A percentile compares a stretch with the other conserved stretches of the same genome.
Evolutionary conservation across 2,797 vertebrate species (phyloP).

Genomic region (Buceros bicornis): DNA sequence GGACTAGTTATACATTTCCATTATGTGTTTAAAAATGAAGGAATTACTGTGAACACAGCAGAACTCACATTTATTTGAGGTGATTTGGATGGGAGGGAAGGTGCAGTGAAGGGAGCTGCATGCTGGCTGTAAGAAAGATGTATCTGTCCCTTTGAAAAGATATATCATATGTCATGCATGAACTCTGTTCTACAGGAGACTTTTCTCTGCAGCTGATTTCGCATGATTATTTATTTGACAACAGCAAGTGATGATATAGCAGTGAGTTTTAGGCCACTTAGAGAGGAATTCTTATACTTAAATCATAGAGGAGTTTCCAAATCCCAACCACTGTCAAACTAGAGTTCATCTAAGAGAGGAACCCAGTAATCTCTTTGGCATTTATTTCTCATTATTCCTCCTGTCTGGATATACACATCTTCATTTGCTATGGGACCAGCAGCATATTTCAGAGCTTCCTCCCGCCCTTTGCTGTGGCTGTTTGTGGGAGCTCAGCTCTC

Average conservation of each 20-base stretch:
- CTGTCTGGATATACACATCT: conserved; percentile 6
- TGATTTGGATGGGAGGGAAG: conserved; percentile 78
- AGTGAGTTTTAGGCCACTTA: conserved; percentile 72
- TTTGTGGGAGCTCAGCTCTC: neutral
- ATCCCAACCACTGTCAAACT: conserved; percentile 34
- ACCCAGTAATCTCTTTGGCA: conserved; percentile 39
- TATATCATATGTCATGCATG: conserved; percentile 83
- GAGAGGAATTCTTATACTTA: conserved; percentile 66
- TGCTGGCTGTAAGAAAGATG: conserved; percentile 82
- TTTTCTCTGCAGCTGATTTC: conserved; percentile 72
- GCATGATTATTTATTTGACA: conserved; percentile 81
- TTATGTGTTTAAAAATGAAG: conserved; percentile 96
- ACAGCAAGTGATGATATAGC: conserved; percentile 76
- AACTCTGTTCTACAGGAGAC: conserved; percentile 76
- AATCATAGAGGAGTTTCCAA: conserved; percentile 58
- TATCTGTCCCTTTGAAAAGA: conserved; percentile 84
- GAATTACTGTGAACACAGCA: conserved; percentile 86
- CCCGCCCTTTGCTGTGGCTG: neutral
- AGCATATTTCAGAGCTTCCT: neutral
- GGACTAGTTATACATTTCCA: conserved; percentile 93
- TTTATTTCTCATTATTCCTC: conserved; percentile 60
- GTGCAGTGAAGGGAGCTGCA: conserved; percentile 61
- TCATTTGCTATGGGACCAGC: neutral
- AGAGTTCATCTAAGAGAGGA: conserved; percentile 45
- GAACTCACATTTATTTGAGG: conserved; percentile 85